These are phyloP conservation scores for Telmatherina bonti DNA, from an alignment of 2,797 vertebrate species.

Conservation along the genomic window DNA sequence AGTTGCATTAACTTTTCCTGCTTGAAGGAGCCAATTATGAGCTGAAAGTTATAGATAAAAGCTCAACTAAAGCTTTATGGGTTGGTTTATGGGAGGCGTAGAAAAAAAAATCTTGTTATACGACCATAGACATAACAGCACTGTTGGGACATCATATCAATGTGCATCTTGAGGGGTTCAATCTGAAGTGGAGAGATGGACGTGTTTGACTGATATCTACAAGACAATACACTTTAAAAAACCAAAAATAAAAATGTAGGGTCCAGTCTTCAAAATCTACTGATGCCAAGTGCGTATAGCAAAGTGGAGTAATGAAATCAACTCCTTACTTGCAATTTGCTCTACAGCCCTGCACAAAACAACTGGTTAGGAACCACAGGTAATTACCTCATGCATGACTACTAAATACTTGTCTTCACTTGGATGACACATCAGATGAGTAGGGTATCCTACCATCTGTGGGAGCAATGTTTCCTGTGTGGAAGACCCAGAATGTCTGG, in stretches of 20 bases:
- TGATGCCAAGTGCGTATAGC: neutral
- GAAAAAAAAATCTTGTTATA: neutral
- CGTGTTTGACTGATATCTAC: too few species aligned
- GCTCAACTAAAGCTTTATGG: constrained; percentile 25
- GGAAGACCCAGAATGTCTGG: too few species aligned
- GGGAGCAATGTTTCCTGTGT: too few species aligned
- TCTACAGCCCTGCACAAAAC: neutral
- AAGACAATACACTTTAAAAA: too few species aligned
- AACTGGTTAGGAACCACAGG: neutral
- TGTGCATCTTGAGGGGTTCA: neutral
- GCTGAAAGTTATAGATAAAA: constrained; percentile 21
- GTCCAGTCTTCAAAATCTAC: too few species aligned
- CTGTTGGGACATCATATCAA: neutral
- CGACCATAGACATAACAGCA: neutral
- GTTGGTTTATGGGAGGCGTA: neutral
- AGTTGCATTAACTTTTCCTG: neutral
- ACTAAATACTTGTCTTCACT: neutral
- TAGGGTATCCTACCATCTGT: too few species aligned
- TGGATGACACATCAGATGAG: neutral
- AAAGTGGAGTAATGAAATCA: too few species aligned
- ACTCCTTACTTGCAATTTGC: neutral
- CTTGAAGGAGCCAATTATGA: constrained; percentile 6
- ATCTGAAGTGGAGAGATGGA: neutral
- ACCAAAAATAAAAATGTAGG: too few species aligned
- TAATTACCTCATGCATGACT: neutral